Evolutionary conservation across 2,113 vertebrate species (phyloP).

Genomic region (Canis aureus): DNA sequence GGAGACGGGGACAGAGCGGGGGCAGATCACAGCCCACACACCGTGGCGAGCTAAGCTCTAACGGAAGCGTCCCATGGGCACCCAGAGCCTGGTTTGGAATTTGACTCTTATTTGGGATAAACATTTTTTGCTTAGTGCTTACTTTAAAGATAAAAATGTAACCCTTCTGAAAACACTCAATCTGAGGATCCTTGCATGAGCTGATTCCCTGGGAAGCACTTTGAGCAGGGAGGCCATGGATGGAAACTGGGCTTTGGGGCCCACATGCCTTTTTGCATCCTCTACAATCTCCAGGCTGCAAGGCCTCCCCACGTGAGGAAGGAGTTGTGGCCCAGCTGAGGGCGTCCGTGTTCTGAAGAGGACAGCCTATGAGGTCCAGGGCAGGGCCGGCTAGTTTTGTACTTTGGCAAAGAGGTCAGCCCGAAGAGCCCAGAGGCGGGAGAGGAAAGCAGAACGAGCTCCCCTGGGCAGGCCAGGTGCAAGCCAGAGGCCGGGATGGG

Average conservation of each 20-base stretch:
- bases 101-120: neutral
- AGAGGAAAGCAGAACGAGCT: neutral
- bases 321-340: neutral
- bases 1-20: neutral
- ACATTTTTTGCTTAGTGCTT: neutral
- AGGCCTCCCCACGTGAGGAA: neutral
- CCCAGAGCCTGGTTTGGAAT: neutral
- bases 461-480: neutral
- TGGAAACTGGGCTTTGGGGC: neutral
- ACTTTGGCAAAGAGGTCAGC: neutral
- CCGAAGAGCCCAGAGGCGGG: neutral
- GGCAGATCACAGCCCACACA: neutral
- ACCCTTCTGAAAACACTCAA: neutral
- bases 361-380: rapidly evolving
- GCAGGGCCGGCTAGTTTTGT: neutral
- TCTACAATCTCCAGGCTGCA: neutral
- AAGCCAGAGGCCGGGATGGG: neutral
- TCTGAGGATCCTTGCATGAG: neutral
- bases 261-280: neutral
- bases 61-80: neutral
- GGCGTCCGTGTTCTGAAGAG: neutral
- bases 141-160: neutral
- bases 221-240: neutral
- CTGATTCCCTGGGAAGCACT: neutral
- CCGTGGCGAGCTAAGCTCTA: neutral